Evolutionary conservation across 1,140 invertebrate species (phyloP), one percentile per base, ranked within the genome.

Genomic region (Anastrepha ludens): DNA sequence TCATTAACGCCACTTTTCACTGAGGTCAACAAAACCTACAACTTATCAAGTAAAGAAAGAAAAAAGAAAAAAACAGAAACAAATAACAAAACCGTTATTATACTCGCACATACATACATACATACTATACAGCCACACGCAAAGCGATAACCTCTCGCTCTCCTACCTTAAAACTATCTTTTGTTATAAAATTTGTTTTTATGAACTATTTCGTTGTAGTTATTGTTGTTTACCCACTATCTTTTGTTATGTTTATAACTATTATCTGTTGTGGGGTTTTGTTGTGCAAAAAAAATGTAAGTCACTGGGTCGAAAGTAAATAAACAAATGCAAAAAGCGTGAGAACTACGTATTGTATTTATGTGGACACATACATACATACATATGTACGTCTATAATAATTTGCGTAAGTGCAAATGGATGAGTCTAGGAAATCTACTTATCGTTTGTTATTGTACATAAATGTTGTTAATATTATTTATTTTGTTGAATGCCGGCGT

Each of bases 311-410:
- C 67, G 44, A n/a, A 47, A 41, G 41, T 74, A 65, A 29, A 74
- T 41, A 74, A 74, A 44, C 39, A 74, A 74, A 47, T 74, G 39
- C 15, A 39, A 15, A 74, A 74, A 74, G 29, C 67, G 67, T 74
- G 67, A 74, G 39, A 74, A 74, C 41, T 44, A 74, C 29, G 29
- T 29, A 29, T 29, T 29, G 29, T 29, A 1, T 29, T 29, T 29
- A 29, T 29, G 29, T 29, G 29, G 29, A 29, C 29, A 29, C 29
- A 29, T 29, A 29, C 3, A 17, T 74, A 29, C 64, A 65, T 29
- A 65, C 20, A 55, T 55, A 55, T 55, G 50, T 55, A 55, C 11
- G 50, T 55, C 50, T 0, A 4, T 50, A 85, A 2, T 44, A 81
- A 85, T n/a, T 50, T 58, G 60, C 29, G 29, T 29, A 29, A 29